Conservation (phyloP, 1,140 invertebrate species). For the Calycopis cecrops region DNA sequence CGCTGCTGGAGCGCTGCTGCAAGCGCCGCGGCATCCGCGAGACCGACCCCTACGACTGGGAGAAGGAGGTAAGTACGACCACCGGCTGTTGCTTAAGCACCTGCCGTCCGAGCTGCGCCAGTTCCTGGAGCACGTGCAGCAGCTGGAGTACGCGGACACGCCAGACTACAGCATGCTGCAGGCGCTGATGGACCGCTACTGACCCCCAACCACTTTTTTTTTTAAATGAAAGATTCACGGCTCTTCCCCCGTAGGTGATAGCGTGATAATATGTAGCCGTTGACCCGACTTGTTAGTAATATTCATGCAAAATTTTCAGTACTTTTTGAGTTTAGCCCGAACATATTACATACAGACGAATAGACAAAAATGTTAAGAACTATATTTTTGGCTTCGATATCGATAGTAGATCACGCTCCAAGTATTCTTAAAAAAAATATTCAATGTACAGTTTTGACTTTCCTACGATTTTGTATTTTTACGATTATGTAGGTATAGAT, state of each 20-base stretch:
- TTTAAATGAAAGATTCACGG: background rate
- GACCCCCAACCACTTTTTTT: slow-evolving; percentile 46
- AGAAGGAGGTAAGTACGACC: background rate
- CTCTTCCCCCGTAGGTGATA: too few relatives aligned
- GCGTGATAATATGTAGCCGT: too few relatives aligned
- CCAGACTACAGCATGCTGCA: slow-evolving; percentile 93
- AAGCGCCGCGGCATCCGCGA: slow-evolving; percentile 93
- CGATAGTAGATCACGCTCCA: too few relatives aligned
- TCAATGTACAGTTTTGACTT: too few relatives aligned
- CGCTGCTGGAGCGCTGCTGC: slow-evolving; percentile 95
- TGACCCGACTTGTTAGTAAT: too few relatives aligned
- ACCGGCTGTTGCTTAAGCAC: slow-evolving; percentile 88
- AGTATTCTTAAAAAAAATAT: too few relatives aligned
- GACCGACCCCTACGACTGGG: slow-evolving; percentile 55
- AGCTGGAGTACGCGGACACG: slow-evolving; percentile 93
- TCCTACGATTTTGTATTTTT: background rate
- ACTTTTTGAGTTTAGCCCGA: too few relatives aligned
- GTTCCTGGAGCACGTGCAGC: slow-evolving; percentile 95
- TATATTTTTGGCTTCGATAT: too few relatives aligned
- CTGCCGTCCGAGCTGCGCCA: slow-evolving; percentile 95
- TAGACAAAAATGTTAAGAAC: too few relatives aligned
- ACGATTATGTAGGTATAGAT: too few relatives aligned
- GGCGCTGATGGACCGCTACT: slow-evolving; percentile 93
- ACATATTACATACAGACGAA: slow-evolving; percentile 1
- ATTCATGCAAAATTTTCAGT: too few relatives aligned